Evolutionary conservation across 2,888 invertebrate species (phyloP).

Genomic region (Saturnia pavonia): DNA sequence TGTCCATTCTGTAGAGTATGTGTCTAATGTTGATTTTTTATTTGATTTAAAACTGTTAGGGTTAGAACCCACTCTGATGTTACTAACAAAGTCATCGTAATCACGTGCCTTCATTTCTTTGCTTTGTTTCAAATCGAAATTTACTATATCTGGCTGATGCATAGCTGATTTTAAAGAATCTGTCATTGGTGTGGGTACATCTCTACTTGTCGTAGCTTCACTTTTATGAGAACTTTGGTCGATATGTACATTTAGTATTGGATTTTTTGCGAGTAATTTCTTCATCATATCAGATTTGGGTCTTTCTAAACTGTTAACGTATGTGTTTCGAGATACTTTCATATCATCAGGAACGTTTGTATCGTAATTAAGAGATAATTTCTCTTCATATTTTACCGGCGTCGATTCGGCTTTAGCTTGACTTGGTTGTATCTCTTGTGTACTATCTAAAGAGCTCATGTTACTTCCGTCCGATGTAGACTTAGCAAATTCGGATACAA

Average conservation of each 20-base stretch:
- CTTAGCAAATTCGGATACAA: slow-evolving; percentile 76
- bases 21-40: slow-evolving; percentile 56
- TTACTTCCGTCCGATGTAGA: slow-evolving; percentile 75
- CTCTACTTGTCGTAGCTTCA: slow-evolving; percentile 60
- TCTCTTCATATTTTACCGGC: slow-evolving; percentile 68
- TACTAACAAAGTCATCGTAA: slow-evolving; percentile 75
- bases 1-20: slow-evolving; percentile 60
- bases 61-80: slow-evolving; percentile 74
- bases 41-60: slow-evolving; percentile 68
- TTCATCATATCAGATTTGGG: slow-evolving; percentile 84
- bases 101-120: slow-evolving; percentile 58
- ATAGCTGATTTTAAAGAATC: slow-evolving; percentile 69
- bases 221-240: slow-evolving; percentile 60
- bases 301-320: slow-evolving; percentile 83
- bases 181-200: slow-evolving; percentile 54
- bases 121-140: slow-evolving; percentile 71
- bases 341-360: slow-evolving; percentile 84
- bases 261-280: slow-evolving; percentile 78
- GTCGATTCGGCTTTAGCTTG: slow-evolving; percentile 46
- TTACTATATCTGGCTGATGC: slow-evolving; percentile 78
- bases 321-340: slow-evolving; percentile 83
- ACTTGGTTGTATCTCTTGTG: slow-evolving; percentile 53
- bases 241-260: slow-evolving; percentile 72
- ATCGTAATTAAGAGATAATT: slow-evolving; percentile 73
- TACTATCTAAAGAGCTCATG: slow-evolving; percentile 67